phyloP scores from a whole-genome alignment of 64 coral and sea anemone species.

The Orbicella faveolata region DNA sequence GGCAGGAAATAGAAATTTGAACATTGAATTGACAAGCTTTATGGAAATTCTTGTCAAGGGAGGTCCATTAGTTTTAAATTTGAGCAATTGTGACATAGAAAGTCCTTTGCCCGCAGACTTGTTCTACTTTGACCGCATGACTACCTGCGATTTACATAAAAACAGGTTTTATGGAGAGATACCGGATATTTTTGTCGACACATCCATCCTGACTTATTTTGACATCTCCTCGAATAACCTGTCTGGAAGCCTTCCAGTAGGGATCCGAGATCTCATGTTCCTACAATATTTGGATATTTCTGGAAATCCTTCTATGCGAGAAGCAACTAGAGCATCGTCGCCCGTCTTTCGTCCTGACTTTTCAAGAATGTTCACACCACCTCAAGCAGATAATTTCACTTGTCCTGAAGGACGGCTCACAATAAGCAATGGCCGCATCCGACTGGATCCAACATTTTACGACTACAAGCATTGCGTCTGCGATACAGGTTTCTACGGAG shows the following conservation, averaged over 20 bases:
- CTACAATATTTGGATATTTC: constrained; percentile 54
- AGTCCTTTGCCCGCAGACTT: background rate
- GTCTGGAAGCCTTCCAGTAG: constrained; percentile 23
- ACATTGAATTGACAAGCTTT: constrained; percentile 29
- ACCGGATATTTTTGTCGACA: background rate
- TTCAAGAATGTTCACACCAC: constrained; percentile 6
- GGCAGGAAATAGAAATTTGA: constrained; percentile 41
- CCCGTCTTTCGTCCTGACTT: constrained; percentile 5
- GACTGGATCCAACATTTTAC: constrained; percentile 33
- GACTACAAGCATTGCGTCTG: constrained; percentile 19
- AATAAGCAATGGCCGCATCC: constrained; percentile 23
- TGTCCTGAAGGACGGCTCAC: constrained; percentile 37
- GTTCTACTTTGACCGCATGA: background rate
- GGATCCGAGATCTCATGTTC: background rate
- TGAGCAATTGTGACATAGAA: constrained; percentile 35
- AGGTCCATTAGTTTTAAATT: constrained; percentile 1
- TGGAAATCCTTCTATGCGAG: constrained; percentile 16
- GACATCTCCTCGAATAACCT: constrained; percentile 41
- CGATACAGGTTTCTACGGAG: constrained; percentile 28
- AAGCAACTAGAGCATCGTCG: background rate
- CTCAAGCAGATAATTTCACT: constrained; percentile 2
- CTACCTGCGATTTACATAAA: constrained; percentile 16
- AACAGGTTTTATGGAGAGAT: constrained; percentile 26
- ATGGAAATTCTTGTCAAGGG: background rate
- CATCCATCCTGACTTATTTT: background rate